Conservation (phyloP, 2,888 invertebrate species). For the Drosophila mayaguana region DNA sequence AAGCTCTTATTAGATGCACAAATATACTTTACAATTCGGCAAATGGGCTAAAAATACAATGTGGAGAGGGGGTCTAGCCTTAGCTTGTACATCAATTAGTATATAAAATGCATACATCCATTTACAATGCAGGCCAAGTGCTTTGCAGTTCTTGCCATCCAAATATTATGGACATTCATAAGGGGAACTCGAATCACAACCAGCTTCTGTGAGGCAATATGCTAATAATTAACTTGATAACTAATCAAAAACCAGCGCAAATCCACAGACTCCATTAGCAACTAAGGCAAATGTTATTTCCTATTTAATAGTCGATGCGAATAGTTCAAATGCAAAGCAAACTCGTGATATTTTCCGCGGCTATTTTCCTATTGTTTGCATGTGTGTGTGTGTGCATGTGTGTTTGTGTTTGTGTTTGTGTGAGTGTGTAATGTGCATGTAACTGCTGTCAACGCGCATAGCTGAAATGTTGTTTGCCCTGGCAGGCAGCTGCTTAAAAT, state of each 20-base stretch:
- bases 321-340: conserved; percentile 14
- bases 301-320: conserved; percentile 3
- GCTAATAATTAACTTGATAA: neutral
- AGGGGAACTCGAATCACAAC: too few relatives aligned
- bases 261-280: neutral
- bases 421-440: conserved; percentile 60
- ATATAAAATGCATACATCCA: too few relatives aligned
- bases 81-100: too few relatives aligned
- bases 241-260: neutral
- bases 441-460: conserved; percentile 73
- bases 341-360: conserved; percentile 14
- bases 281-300: neutral
- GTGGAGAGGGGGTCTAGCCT: too few relatives aligned
- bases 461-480: conserved; percentile 45
- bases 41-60: too few relatives aligned
- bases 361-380: conserved; percentile 7
- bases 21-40: neutral
- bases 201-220: too few relatives aligned
- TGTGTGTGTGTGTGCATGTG: conserved; percentile 8
- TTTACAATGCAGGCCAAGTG: too few relatives aligned
- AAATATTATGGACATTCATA: too few relatives aligned
- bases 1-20: neutral
- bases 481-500: conserved; percentile 69
- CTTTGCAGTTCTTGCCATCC: too few relatives aligned
- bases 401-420: conserved; percentile 19